Base-by-base conservation (phyloP, 2,113 vertebrate genomes). In the Podilymbus podiceps region DNA sequence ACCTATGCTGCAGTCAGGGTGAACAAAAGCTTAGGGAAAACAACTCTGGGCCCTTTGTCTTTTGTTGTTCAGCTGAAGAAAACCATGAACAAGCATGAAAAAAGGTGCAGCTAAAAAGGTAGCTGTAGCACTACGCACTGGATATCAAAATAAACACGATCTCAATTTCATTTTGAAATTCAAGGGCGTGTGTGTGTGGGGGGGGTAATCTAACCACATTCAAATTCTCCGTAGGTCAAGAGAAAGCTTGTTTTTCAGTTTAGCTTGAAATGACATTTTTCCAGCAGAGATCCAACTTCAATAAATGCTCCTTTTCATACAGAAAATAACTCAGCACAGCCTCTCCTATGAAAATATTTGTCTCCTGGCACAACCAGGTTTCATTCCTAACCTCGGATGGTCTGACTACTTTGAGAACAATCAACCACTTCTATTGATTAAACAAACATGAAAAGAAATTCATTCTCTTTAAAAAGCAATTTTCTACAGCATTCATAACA, bases 271-370 rank as follows among this genome's bases (percentile, higher is more conserved):
- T 33, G 1, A 78, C 12, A 10, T 80, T 88, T 95, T 92, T 88
- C 38, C 68, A 92, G 68, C 55, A 64, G 59, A 77, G 85, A 67
- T n/a, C 44, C 59, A 92, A 31, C 47, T 90, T 81, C 72, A 84
- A 50, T 84, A 96, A 97, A 97, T 64, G 76, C 53, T 87, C 56
- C 88, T 96, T 96, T 95, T 97, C 86, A 97, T 52, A 66, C 1
- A 5, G 69, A 90, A 97, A 97, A 87, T 75, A 93, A 89, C 88
- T 59, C 50, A 49, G 59, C 15, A 63, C 44, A 87, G 72, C 22
- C 24, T 80, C 66, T 76, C 89, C 92, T 86, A 46, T 11, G 40
- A 87, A 97, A 96, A 97, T 79, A 90, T 90, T 90, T 96, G 87
- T 60, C 78, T 86, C 64, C 64, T 90, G 68, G 68, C 88, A 84